Base-by-base conservation (phyloP, 2,113 vertebrate genomes). In the Pseudois nayaur region DNA sequence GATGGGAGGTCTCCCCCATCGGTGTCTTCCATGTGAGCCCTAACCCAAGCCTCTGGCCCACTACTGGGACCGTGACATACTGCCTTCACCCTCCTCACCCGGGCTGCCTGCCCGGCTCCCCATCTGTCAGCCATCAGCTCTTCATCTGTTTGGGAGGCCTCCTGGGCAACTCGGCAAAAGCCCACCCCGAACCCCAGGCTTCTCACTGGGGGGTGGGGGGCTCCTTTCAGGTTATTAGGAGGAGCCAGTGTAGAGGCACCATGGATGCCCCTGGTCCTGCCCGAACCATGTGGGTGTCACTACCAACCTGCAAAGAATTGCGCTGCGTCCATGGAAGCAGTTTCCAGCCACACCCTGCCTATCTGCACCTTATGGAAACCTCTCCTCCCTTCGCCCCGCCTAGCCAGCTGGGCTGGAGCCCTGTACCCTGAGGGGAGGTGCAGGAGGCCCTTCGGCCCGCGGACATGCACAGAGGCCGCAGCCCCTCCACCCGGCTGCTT, bases 261-360 rank as follows among this genome's bases (percentile, higher is more conserved):
- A 2, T 7, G 15, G 40, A 36, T 0, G 9, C 27, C 29, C n/a
- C 16, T 6, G 14, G 71, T 54, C 17, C 25, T 43, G 40, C 54
- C 52, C 2, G 3, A 40, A n/a, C 16, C n/a, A 13, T 0, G 12
- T 8, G 40, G n/a, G 8, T 0, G 0, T 33, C 64, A 50, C 52
- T 21, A 13, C 36, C 54, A 7, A 10, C 23, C 21, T 33, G 8
- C 59, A 36, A 2, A 52, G 90, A 31, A 19, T 33, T 0, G 3
- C 36, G 13, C 8, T 11, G 12, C 5, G 0, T 8, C 15, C 16
- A 4, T 3, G 17, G 60, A 87, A 15, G 23, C 9, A 2, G 55
- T 74, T 8, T 85, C 50, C n/a, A 74, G 27, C 48, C 45, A 17
- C 7, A 1, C 8, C 33, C 60, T 48, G 55, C 55, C 92, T 43